Percentiles rank a stretch among this genome's conserved stretches.
These are phyloP conservation scores for Apocheima hispidaria DNA, from an alignment of 2,888 invertebrate species.

Conservation along the genomic window DNA sequence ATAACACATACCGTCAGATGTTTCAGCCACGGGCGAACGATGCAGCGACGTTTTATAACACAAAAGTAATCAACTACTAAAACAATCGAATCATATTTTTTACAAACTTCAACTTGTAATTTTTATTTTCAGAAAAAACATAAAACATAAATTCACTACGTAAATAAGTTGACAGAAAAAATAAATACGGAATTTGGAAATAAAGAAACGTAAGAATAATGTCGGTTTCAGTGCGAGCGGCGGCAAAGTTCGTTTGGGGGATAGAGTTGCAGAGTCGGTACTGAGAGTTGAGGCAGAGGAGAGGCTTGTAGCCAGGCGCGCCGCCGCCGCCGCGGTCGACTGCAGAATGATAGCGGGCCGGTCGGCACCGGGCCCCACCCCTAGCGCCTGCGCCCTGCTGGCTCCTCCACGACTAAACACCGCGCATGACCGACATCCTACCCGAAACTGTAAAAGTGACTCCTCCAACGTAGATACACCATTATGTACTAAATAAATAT, in stretches of 20 bases:
- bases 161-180: slow-evolving; percentile 63
- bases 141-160: slow-evolving; percentile 66
- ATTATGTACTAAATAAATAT: slow-evolving; percentile 85
- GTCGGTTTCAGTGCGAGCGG: slow-evolving; percentile 68
- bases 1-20: slow-evolving; percentile 39
- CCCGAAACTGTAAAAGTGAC: slow-evolving; percentile 85
- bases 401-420: slow-evolving; percentile 45
- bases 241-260: slow-evolving; percentile 67
- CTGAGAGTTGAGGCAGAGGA: slow-evolving; percentile 59
- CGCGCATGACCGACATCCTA: slow-evolving; percentile 84
- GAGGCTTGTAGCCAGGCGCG: slow-evolving; percentile 63
- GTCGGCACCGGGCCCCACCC: slow-evolving; percentile 79
- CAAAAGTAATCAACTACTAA: slow-evolving; percentile 65
- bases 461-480: slow-evolving; percentile 83
- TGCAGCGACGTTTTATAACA: slow-evolving; percentile 62
- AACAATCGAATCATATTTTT: slow-evolving; percentile 55
- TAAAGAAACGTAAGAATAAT: slow-evolving; percentile 67
- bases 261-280: slow-evolving; percentile 53
- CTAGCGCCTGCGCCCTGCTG: slow-evolving; percentile 75
- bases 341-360: slow-evolving; percentile 81
- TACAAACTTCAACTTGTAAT: slow-evolving; percentile 33
- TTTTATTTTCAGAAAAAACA: slow-evolving; percentile 50
- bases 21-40: slow-evolving; percentile 35
- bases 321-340: slow-evolving; percentile 79
- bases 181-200: slow-evolving; percentile 57